These are phyloP conservation scores for Cheilosia scutellata DNA, from an alignment of 2,888 invertebrate species.

Conservation along the genomic window DNA sequence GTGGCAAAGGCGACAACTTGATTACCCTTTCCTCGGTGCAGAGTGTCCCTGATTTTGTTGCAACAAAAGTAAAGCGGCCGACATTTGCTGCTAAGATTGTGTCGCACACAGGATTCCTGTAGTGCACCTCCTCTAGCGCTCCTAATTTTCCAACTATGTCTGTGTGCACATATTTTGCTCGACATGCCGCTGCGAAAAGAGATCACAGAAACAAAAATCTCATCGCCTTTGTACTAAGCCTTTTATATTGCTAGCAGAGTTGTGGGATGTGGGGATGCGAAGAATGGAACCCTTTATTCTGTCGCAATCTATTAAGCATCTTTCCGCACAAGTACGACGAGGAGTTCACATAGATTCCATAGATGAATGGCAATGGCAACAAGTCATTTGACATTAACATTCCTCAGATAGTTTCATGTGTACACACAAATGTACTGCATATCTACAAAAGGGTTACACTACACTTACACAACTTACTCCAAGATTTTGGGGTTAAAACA, in stretches of 20 bases:
- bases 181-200: conserved; percentile 36
- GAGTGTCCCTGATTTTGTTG: conserved; percentile 13
- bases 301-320: conserved; percentile 53
- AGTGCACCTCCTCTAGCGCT: conserved; percentile 29
- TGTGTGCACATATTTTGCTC: conserved; percentile 10
- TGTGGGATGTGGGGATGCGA: conserved; percentile 4
- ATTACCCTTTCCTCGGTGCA: conserved; percentile 49
- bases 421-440: neutral
- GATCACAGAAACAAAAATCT: conserved; percentile 31
- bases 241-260: conserved; percentile 44
- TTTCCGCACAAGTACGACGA: neutral
- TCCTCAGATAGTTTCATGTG: conserved; percentile 60
- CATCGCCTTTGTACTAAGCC: conserved; percentile 44
- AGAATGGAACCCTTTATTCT: conserved; percentile 56
- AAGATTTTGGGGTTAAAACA: conserved; percentile 27
- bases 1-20: conserved; percentile 67
- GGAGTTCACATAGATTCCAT: conserved; percentile 32
- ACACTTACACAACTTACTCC: neutral
- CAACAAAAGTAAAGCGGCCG: conserved; percentile 55
- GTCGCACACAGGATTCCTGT: conserved; percentile 41
- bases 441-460: conserved; percentile 9
- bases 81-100: conserved; percentile 47
- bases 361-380: conserved; percentile 60
- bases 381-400: conserved; percentile 73
- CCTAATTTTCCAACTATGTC: conserved; percentile 50